These are phyloP conservation scores for Leptobrachium ailaonicum DNA, from an alignment of 2,113 vertebrate genomes.

Conservation along the genomic window DNA sequence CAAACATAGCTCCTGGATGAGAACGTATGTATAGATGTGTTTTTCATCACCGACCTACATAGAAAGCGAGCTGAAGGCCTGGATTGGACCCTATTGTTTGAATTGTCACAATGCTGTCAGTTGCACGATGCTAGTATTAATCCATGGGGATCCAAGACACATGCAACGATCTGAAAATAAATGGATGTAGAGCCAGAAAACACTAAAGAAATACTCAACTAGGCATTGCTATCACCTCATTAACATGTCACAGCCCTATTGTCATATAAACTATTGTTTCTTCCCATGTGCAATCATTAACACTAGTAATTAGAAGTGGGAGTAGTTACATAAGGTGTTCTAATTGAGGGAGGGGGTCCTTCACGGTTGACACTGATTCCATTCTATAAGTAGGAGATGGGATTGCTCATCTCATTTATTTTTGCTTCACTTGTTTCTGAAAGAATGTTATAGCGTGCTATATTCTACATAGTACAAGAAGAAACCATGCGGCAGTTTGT, in stretches of 20 bases:
- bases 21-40: neutral
- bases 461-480: too few species aligned
- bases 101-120: neutral
- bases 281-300: neutral
- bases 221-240: neutral
- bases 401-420: neutral
- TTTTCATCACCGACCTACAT: neutral
- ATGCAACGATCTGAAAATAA: neutral
- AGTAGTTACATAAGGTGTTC: neutral
- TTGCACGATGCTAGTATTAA: neutral
- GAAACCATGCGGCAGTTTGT: neutral
- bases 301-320: conserved; percentile 2
- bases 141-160: neutral
- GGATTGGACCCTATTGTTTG: neutral
- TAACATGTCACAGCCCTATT: neutral
- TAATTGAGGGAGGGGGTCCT: neutral
- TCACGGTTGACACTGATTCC: neutral
- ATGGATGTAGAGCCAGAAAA: neutral
- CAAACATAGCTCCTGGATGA: neutral
- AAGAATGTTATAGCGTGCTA: too few species aligned
- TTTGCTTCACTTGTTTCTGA: too few species aligned
- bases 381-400: neutral
- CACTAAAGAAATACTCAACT: neutral
- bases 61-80: neutral
- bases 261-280: neutral